These are phyloP conservation scores for Thripadectes ignobilis DNA, from an alignment of 2,797 vertebrate genomes.

Conservation along the genomic window DNA sequence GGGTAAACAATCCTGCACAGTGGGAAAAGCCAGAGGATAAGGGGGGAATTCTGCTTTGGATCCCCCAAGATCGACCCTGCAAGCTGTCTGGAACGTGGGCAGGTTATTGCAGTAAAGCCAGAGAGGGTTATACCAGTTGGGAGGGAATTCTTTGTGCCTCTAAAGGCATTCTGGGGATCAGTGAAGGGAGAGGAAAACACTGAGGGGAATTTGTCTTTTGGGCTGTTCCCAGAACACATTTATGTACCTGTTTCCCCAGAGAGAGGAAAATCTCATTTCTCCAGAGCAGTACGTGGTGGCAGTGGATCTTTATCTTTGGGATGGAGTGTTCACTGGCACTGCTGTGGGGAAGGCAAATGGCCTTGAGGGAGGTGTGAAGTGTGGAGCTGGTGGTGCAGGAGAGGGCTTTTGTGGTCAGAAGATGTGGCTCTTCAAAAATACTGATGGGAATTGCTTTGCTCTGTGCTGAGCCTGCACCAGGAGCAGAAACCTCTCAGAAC, in stretches of 20 bases:
- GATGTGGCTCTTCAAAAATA: not conserved
- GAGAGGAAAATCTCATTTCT: not conserved
- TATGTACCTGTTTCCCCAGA: not conserved
- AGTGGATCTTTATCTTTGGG: not conserved
- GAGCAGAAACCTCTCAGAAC: not conserved
- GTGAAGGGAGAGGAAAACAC: not conserved
- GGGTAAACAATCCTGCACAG: not conserved
- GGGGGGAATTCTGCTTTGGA: not conserved
- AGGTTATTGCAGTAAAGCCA: not conserved
- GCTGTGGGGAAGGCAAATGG: not conserved
- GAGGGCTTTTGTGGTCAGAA: not conserved
- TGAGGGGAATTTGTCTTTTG: not conserved
- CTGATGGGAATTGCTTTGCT: fast-evolving
- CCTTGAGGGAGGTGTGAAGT: not conserved
- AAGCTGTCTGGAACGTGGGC: not conserved
- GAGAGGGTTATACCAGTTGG: not conserved
- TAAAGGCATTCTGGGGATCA: fast-evolving
- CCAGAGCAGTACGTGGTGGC: not conserved
- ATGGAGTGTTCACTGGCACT: not conserved
- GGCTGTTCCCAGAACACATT: not conserved
- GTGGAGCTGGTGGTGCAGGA: not conserved
- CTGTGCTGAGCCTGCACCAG: not conserved
- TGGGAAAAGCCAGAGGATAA: not conserved
- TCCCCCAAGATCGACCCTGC: fast-evolving
- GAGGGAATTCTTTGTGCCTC: not conserved